Evolutionary conservation across 2,888 invertebrate genomes (phyloP).

Genomic region (Busseola fusca): DNA sequence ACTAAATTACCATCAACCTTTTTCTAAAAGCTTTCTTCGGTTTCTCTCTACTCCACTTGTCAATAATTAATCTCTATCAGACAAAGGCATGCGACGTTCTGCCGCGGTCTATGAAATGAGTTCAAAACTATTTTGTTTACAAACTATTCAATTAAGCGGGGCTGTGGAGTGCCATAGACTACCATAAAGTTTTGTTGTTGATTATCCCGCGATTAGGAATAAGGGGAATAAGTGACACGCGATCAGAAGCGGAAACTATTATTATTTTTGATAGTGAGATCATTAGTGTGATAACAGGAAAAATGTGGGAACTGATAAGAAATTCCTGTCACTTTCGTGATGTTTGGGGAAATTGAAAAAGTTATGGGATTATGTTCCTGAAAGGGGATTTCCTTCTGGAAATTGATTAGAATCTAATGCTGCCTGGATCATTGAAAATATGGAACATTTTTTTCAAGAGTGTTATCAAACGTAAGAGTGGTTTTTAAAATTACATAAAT

Average conservation of each 20-base stretch:
- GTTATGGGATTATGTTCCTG: conserved; percentile 23
- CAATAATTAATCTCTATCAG: conserved; percentile 71
- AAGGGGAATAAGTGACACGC: conserved; percentile 59
- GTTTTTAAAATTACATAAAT: background rate
- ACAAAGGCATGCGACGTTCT: conserved; percentile 60
- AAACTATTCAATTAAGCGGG: conserved; percentile 75
- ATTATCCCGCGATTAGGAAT: conserved; percentile 60
- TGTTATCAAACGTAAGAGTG: background rate
- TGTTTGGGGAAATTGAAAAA: conserved; percentile 24
- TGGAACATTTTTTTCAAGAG: background rate
- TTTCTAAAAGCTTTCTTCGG: conserved; percentile 69
- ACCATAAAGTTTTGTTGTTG: conserved; percentile 62
- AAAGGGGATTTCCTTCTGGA: background rate
- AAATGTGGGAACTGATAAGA: conserved; percentile 23
- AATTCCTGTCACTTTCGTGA: conserved; percentile 22
- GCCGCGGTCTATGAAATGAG: conserved; percentile 61
- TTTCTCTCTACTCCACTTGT: conserved; percentile 61
- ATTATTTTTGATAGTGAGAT: conserved; percentile 36
- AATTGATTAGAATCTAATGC: background rate
- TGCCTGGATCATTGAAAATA: background rate
- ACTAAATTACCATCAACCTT: conserved; percentile 29
- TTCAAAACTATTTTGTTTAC: conserved; percentile 75
- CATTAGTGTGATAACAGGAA: conserved; percentile 35
- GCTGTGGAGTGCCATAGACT: conserved; percentile 52
- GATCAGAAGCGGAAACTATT: conserved; percentile 44